Evolutionary conservation across 2,888 invertebrate species (phyloP).

Genomic region (Amblyjoppa proteus): DNA sequence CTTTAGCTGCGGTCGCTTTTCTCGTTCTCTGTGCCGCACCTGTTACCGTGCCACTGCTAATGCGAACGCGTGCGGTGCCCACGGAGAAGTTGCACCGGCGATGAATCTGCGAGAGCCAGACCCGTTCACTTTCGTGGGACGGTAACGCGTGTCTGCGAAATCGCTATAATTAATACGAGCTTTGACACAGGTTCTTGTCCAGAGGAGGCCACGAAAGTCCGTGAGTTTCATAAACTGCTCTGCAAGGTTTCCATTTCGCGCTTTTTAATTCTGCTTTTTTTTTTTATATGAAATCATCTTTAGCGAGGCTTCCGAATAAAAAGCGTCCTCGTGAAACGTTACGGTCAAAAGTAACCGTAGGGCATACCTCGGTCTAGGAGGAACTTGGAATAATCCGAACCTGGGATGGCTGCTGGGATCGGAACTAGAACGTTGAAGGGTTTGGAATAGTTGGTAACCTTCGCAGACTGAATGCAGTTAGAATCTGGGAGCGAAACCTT

Average conservation of each 20-base stretch:
- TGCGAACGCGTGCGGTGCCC: constrained; percentile 5
- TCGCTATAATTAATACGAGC: constrained; percentile 41
- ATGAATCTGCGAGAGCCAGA: constrained; percentile 27
- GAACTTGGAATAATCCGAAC: too few species aligned
- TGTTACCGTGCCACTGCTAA: constrained; percentile 23
- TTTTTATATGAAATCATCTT: not conserved
- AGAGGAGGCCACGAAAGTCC: not conserved
- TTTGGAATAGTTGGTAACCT: too few species aligned
- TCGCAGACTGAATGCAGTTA: too few species aligned
- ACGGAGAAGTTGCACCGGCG: constrained; percentile 13
- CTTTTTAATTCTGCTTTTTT: not conserved
- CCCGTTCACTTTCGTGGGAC: constrained; percentile 6
- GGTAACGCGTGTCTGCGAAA: constrained; percentile 19
- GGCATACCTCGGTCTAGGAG: too few species aligned
- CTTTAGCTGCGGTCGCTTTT: constrained; percentile 42
- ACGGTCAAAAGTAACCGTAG: too few species aligned
- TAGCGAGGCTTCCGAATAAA: not conserved
- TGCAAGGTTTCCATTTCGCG: not conserved
- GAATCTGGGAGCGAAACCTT: too few species aligned
- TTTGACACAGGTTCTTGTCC: constrained; percentile 34
- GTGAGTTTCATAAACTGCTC: not conserved
- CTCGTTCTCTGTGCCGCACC: constrained; percentile 43
- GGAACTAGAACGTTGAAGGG: too few species aligned
- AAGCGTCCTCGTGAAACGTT: not conserved
- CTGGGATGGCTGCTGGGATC: too few species aligned